These are phyloP conservation scores for Platichthys flesus DNA, from an alignment of 2,113 vertebrate genomes.

Conservation along the genomic window DNA sequence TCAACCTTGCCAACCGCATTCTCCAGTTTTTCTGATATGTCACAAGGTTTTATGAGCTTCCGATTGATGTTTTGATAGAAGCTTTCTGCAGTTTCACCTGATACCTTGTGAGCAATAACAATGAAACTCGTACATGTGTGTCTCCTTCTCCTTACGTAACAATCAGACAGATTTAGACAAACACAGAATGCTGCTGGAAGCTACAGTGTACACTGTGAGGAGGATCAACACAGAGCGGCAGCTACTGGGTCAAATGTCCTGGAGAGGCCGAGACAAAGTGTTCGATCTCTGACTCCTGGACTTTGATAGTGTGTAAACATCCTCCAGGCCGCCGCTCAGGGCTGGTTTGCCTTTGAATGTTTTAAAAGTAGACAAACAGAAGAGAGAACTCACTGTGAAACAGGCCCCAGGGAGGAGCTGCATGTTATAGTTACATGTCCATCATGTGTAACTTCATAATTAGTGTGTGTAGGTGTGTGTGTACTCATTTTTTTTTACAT, in stretches of 20 bases:
- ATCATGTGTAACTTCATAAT: neutral
- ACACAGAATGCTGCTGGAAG: conserved; percentile 17
- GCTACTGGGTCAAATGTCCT: conserved; percentile 8
- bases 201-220: neutral
- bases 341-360: conserved; percentile 2
- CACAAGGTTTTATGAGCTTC: conserved; percentile 1
- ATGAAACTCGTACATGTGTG: neutral
- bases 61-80: conserved; percentile 16
- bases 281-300: conserved; percentile 51
- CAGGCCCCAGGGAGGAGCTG: neutral
- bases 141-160: neutral
- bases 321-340: neutral
- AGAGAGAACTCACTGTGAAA: conserved; percentile 2
- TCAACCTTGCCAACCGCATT: conserved; percentile 11
- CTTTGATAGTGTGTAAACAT: conserved; percentile 55
- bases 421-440: neutral
- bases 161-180: conserved; percentile 11
- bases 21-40: neutral
- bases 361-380: conserved; percentile 8
- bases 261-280: neutral
- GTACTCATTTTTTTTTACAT: too few relatives aligned
- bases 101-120: conserved; percentile 9
- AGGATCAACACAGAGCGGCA: neutral
- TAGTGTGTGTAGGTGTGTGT: neutral
- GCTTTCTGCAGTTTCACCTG: conserved; percentile 30